A percentile compares a stretch with the other conserved stretches of the same genome.
These are phyloP conservation scores for Loxodonta africana DNA, from an alignment of 2,113 vertebrate genomes.

Conservation along the genomic window DNA sequence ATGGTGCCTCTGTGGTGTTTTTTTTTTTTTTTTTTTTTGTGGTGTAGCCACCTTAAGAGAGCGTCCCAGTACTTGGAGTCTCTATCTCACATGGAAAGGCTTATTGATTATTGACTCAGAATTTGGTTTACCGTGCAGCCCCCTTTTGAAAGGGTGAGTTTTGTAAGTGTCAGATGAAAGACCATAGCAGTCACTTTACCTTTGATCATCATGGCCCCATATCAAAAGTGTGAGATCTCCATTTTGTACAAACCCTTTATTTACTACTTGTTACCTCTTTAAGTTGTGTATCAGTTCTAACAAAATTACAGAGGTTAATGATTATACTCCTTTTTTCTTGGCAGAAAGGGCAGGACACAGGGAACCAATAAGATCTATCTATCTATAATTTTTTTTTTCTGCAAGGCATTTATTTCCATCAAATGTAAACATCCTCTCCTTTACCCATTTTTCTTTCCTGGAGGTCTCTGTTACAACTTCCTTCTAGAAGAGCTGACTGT, in stretches of 20 bases:
- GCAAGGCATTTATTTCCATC: background rate
- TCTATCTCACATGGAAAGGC: background rate
- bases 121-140: background rate
- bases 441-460: too few species aligned
- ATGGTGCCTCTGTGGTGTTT: background rate
- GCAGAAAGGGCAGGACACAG: background rate
- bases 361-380: background rate
- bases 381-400: background rate
- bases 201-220: rapidly evolving
- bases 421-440: background rate
- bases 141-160: background rate
- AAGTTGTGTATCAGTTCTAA: too few species aligned
- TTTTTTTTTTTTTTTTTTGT: too few species aligned
- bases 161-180: background rate
- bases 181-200: rapidly evolving
- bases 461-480: background rate
- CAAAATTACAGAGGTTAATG: background rate
- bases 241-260: background rate
- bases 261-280: background rate
- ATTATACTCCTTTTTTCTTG: background rate
- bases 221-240: background rate
- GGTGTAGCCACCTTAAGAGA: background rate
- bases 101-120: background rate
- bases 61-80: background rate
- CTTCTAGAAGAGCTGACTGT: background rate